Percentiles rank a stretch among this genome's conserved stretches.
phyloP scores from a whole-genome alignment of 1,140 invertebrate genomes.

The Trachymyrmex cornetzi region DNA sequence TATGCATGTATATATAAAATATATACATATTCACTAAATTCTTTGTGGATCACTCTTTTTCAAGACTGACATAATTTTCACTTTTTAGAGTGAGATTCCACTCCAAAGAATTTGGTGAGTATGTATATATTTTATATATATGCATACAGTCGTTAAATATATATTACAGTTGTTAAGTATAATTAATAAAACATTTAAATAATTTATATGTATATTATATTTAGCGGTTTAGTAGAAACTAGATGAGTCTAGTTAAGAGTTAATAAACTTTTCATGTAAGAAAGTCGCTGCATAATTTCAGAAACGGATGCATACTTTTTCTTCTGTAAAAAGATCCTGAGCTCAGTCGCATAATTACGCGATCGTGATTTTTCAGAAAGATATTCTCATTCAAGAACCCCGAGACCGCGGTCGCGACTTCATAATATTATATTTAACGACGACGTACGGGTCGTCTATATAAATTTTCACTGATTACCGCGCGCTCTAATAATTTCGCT shows the following conservation, averaged over 20 bases:
- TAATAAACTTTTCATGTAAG: conserved; percentile 2
- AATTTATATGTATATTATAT: not conserved
- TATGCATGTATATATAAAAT: too few species aligned
- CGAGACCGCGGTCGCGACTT: conserved; percentile 23
- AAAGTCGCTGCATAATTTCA: conserved; percentile 27
- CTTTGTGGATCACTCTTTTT: too few species aligned
- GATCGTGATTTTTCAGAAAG: conserved; percentile 43
- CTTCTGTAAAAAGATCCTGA: not conserved
- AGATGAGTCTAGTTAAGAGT: not conserved
- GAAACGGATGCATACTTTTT: conserved; percentile 3
- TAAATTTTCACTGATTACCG: conserved; percentile 62
- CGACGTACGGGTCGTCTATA: conserved; percentile 60
- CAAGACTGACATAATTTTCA: too few species aligned
- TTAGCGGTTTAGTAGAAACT: not conserved
- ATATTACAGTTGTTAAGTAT: not conserved
- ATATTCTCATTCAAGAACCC: conserved; percentile 17
- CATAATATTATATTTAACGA: conserved; percentile 59
- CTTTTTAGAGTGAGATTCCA: too few species aligned
- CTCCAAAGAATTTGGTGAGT: too few species aligned
- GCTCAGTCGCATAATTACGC: conserved; percentile 34
- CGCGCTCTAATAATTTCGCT: conserved; percentile 59
- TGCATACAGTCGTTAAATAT: too few species aligned
- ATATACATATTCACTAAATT: too few species aligned
- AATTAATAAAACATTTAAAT: not conserved
- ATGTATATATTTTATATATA: not conserved